These are phyloP conservation scores for Diaprepes abbreviatus DNA, from an alignment of 2,888 invertebrate genomes.

Conservation along the genomic window DNA sequence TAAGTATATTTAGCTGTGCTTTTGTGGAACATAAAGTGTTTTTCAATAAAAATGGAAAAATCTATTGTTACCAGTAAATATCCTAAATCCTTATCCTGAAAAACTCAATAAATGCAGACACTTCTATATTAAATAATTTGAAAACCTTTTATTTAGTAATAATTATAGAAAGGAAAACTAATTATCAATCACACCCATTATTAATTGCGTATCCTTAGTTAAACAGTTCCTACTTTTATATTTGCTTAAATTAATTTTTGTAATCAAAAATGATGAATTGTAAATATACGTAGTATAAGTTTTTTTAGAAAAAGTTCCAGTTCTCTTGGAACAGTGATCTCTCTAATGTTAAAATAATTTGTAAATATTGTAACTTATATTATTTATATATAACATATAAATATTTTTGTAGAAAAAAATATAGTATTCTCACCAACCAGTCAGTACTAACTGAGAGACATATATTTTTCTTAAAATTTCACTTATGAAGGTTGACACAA, in stretches of 20 bases:
- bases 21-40: too few species aligned
- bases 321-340: conserved; percentile 53
- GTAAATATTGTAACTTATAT: conserved; percentile 54
- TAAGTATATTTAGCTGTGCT: too few species aligned
- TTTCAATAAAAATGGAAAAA: too few species aligned
- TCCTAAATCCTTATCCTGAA: conserved; percentile 16
- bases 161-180: conserved; percentile 12
- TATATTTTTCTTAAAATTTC: conserved; percentile 53
- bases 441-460: conserved; percentile 48
- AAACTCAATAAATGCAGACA: conserved; percentile 24
- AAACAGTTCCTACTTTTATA: conserved; percentile 52
- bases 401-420: conserved; percentile 51
- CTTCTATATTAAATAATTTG: conserved; percentile 18
- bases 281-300: conserved; percentile 52
- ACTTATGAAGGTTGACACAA: conserved; percentile 42
- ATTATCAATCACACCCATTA: conserved; percentile 31
- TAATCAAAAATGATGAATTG: conserved; percentile 47
- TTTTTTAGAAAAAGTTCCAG: conserved; percentile 50
- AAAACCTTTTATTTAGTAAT: conserved; percentile 22
- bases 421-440: conserved; percentile 50
- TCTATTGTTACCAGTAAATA: conserved; percentile 23
- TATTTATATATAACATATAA: conserved; percentile 51
- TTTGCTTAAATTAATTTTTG: conserved; percentile 49
- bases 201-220: conserved; percentile 47
- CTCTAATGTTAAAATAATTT: conserved; percentile 57